Percentiles rank a stretch among this genome's conserved stretches.
Conservation (phyloP, 2,888 invertebrate species). For the Mimas tiliae region DNA sequence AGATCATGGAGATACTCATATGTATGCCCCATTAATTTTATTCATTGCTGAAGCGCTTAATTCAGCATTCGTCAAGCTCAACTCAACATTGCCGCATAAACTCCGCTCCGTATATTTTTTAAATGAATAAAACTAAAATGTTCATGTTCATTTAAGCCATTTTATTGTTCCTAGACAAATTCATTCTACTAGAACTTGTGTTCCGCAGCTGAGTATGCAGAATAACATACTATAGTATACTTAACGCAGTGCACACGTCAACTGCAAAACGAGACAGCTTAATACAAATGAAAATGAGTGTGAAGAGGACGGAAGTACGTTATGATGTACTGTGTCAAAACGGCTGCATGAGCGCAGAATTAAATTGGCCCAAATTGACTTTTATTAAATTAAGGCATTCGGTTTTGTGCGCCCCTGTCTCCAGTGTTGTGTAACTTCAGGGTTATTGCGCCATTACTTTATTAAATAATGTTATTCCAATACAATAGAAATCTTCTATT, state of each 20-base stretch:
- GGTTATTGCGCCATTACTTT: constrained; percentile 35
- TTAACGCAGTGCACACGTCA: constrained; percentile 46
- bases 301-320: constrained; percentile 49
- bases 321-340: constrained; percentile 57
- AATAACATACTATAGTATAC: constrained; percentile 33
- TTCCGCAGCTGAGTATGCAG: constrained; percentile 17
- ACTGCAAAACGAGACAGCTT: constrained; percentile 41
- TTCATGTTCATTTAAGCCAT: constrained; percentile 11
- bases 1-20: background rate
- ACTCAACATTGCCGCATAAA: constrained; percentile 8
- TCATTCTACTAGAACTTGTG: constrained; percentile 18
- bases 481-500: background rate
- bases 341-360: constrained; percentile 73
- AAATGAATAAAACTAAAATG: constrained; percentile 6
- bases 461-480: constrained; percentile 6
- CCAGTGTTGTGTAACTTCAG: constrained; percentile 57
- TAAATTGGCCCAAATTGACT: constrained; percentile 82
- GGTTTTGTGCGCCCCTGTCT: constrained; percentile 75
- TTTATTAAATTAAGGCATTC: constrained; percentile 80
- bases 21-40: background rate
- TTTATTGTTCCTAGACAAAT: constrained; percentile 19
- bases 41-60: constrained; percentile 3
- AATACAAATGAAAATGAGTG: constrained; percentile 38
- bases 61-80: constrained; percentile 12
- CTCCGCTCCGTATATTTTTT: constrained; percentile 9